Percentiles rank a stretch among this genome's conserved stretches.
Conservation (phyloP, 2,113 vertebrate species). For the Pandion haliaetus region DNA sequence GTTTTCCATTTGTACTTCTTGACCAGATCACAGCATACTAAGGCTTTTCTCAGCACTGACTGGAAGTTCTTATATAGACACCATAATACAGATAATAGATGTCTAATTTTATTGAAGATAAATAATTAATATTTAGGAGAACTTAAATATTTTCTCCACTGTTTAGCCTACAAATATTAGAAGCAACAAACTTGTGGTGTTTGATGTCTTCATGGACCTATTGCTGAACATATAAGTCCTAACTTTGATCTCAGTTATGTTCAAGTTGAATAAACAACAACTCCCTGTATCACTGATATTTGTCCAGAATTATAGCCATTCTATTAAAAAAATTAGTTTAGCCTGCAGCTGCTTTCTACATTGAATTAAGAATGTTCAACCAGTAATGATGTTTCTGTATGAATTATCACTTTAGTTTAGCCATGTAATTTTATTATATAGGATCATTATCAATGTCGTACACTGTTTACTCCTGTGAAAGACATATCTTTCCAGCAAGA, state of each 20-base stretch:
- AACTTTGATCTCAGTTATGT: neutral
- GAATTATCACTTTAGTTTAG: neutral
- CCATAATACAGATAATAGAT: neutral
- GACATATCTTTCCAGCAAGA: neutral
- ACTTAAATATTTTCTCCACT: neutral
- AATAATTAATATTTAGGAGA: neutral
- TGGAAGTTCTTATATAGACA: neutral
- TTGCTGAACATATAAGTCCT: neutral
- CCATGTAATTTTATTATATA: neutral
- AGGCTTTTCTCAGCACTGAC: neutral
- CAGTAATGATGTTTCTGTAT: neutral
- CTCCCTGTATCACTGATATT: neutral
- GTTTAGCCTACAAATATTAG: neutral
- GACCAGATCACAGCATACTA: neutral
- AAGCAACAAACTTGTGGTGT: neutral
- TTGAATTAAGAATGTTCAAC: neutral
- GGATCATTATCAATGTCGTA: neutral
- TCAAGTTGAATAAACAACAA: neutral
- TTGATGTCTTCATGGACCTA: neutral
- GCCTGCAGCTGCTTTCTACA: neutral
- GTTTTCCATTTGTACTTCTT: neutral
- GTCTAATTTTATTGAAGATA: neutral
- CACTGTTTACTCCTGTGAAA: neutral
- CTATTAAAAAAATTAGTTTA: neutral
- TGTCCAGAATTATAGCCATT: neutral